phyloP scores from a whole-genome alignment of 1,140 invertebrate genomes.

The Dendrolimus kikuchii region DNA sequence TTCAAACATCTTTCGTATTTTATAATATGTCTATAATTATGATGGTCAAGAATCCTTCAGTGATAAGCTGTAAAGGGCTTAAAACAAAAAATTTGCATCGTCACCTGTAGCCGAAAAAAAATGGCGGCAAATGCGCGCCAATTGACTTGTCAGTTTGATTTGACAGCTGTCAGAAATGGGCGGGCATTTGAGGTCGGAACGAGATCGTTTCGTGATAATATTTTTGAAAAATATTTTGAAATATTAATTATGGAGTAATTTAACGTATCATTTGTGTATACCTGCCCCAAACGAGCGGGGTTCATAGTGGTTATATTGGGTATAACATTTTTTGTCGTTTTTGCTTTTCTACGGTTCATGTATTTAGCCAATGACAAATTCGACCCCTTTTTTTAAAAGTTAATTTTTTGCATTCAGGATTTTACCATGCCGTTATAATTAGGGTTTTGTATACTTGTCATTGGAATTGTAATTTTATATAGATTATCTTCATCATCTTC shows the following conservation, averaged over 20 bases:
- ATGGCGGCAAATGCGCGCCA: conserved; percentile 7
- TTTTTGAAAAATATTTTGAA: conserved; percentile 31
- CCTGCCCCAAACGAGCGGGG: not conserved
- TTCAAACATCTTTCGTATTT: not conserved
- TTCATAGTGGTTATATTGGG: too few relatives aligned
- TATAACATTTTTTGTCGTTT: too few relatives aligned
- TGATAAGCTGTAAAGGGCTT: not conserved
- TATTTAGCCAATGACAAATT: too few relatives aligned
- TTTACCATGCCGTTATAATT: too few relatives aligned
- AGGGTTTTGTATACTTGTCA: too few relatives aligned
- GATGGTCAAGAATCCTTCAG: not conserved
- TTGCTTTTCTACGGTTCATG: too few relatives aligned
- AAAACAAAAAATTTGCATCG: conserved; percentile 11
- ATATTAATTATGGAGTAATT: conserved; percentile 7
- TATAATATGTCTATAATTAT: not conserved
- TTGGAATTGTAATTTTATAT: too few relatives aligned
- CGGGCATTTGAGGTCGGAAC: conserved; percentile 34
- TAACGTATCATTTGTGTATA: conserved; percentile 9
- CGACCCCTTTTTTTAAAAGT: too few relatives aligned
- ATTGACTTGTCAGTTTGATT: conserved; percentile 48
- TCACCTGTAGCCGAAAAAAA: conserved; percentile 5
- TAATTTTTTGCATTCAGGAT: too few relatives aligned
- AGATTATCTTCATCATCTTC: too few relatives aligned
- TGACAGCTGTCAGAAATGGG: conserved; percentile 52
- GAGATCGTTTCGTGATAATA: conserved; percentile 23